phyloP scores from a whole-genome alignment of 2,113 vertebrate genomes.

The Isurus oxyrinchus region DNA sequence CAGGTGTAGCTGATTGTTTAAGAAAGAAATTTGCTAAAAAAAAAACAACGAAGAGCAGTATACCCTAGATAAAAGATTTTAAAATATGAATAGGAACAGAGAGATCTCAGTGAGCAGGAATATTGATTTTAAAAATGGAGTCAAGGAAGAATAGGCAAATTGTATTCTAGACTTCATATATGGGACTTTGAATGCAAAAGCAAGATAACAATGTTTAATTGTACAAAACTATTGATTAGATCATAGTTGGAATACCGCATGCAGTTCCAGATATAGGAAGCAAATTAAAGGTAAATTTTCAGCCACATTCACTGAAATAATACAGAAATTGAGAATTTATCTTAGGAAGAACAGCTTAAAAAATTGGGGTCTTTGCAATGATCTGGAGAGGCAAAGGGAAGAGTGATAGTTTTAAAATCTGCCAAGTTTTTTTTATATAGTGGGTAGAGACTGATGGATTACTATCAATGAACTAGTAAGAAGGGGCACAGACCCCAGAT shows the following conservation, averaged over 20 bases:
- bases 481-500: background rate
- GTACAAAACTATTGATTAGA: background rate
- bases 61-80: too few relatives aligned
- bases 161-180: background rate
- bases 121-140: background rate
- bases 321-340: background rate
- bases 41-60: too few relatives aligned
- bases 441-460: background rate
- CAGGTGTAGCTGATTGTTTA: too few relatives aligned
- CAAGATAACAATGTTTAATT: background rate
- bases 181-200: background rate
- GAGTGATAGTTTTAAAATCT: background rate
- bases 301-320: background rate
- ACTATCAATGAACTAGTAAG: background rate
- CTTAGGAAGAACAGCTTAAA: background rate
- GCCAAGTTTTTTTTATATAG: background rate
- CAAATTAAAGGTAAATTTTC: background rate
- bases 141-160: background rate
- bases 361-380: background rate
- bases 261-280: background rate
- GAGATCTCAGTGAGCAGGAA: background rate
- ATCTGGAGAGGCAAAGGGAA: background rate
- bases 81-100: background rate
- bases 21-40: background rate
- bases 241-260: background rate